Evolutionary conservation across 2,113 vertebrate genomes (phyloP).

Genomic region (Triplophysa dalaica): DNA sequence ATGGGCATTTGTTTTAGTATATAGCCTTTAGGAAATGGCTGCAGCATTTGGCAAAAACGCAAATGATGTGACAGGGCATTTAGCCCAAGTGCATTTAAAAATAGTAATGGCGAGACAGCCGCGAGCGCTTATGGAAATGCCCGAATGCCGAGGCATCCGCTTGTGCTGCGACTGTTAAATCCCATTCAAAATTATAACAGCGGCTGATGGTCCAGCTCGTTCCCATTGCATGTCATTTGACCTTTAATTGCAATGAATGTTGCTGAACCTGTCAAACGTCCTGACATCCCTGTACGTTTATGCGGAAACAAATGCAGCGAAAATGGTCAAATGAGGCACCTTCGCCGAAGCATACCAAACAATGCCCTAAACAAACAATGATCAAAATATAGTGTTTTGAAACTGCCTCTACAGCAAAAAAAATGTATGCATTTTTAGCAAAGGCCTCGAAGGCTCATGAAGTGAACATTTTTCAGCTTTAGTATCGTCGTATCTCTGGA

Average conservation of each 20-base stretch:
- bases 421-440: neutral
- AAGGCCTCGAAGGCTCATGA: neutral
- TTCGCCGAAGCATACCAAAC: slow-evolving; percentile 36
- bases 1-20: slow-evolving; percentile 77
- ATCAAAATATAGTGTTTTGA: slow-evolving; percentile 38
- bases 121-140: slow-evolving; percentile 82
- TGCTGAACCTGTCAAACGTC: slow-evolving; percentile 53
- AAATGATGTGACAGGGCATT: slow-evolving; percentile 78
- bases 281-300: slow-evolving; percentile 46
- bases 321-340: slow-evolving; percentile 49
- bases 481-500: slow-evolving; percentile 52
- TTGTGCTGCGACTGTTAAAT: slow-evolving; percentile 55
- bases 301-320: slow-evolving; percentile 43
- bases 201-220: slow-evolving; percentile 48
- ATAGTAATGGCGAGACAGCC: slow-evolving; percentile 73
- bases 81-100: slow-evolving; percentile 75
- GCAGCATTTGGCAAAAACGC: slow-evolving; percentile 59
- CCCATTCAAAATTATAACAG: slow-evolving; percentile 50
- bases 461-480: slow-evolving; percentile 19
- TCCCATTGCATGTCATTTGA: slow-evolving; percentile 56
- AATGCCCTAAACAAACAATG: slow-evolving; percentile 52
- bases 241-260: slow-evolving; percentile 59
- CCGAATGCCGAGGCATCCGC: slow-evolving; percentile 68
- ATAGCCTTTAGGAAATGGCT: slow-evolving; percentile 65
- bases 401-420: slow-evolving; percentile 10